Base-by-base conservation (phyloP, 2,888 invertebrate genomes). In the Odontothrips loti region DNA sequence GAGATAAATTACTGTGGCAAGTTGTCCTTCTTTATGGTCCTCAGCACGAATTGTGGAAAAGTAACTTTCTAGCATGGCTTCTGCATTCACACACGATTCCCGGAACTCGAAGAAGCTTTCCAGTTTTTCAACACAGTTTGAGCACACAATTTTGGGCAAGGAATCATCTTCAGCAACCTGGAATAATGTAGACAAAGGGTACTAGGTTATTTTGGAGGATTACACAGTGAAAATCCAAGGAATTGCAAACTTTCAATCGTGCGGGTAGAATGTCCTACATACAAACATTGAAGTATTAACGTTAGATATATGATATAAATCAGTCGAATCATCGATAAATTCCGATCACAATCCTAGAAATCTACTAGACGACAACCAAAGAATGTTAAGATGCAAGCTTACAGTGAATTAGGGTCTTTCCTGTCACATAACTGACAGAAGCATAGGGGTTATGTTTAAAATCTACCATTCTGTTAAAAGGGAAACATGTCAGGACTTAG, bases 81-180 rank as follows among this genome's bases (percentile, higher is more conserved):
- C 92, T 0, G 93, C 92, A 83, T 90, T 91, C 29, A 90, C 89
- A 84, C 92, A 92, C 79, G 91, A 90, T 84, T 91, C 90, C 81
- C 92, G 89, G 86, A 93, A 92, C 79, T 90, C 90, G 82, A 89
- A 89, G 83, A 90, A 91, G 68, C 89, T 89, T 83, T 93, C 93
- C 82, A 93, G 85, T 84, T 90, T 90, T 84, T 90, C 89, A 68
- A 91, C 87, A 85, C 93, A 93, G 82, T 90, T 90, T 17, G 89
- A 89, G 85, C 93, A 93, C 20, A 93, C 89, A 34, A 92, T 91
- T 88, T 93, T 93, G 79, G 93, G 93, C 83, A 93, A 86, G 48
- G 91, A 91, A 86, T 93, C 93, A 84, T 91, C 90, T 86, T 92
- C 92, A 83, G 90, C 89, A 20, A 93, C 90, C 92, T 92, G 83